Percentiles rank a stretch among this genome's conserved stretches.
Conservation (phyloP, 1,140 invertebrate species). For the Zaprionus nigranus region DNA sequence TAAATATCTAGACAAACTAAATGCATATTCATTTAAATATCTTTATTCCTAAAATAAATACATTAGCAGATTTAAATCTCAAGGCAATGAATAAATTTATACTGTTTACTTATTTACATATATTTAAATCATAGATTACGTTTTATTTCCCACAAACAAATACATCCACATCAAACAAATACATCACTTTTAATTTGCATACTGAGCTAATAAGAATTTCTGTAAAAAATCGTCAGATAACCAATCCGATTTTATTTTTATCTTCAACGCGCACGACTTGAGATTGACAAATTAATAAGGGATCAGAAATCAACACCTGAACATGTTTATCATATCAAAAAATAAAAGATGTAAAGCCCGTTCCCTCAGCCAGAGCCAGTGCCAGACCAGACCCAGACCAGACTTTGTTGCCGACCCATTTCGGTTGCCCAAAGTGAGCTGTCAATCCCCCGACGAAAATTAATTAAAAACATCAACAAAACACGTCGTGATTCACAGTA, state of each 20-base stretch:
- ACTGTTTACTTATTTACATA: neutral
- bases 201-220: neutral
- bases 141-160: too few species aligned
- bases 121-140: neutral
- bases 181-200: neutral
- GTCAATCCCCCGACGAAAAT: slow-evolving; percentile 49
- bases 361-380: neutral
- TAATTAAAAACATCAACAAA: slow-evolving; percentile 83
- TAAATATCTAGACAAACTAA: too few species aligned
- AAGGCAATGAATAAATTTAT: neutral
- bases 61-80: too few species aligned
- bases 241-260: neutral
- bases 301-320: slow-evolving; percentile 78
- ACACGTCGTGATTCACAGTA: slow-evolving; percentile 71
- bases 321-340: slow-evolving; percentile 69
- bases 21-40: too few species aligned
- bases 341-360: slow-evolving; percentile 26
- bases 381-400: neutral
- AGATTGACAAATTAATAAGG: slow-evolving; percentile 77
- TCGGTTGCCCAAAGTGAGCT: slow-evolving; percentile 17
- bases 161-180: neutral
- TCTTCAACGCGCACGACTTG: slow-evolving; percentile 64
- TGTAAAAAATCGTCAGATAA: neutral
- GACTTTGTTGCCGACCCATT: too few species aligned
- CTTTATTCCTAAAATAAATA: too few species aligned